These are phyloP conservation scores for Helicorthomorpha holstii DNA, from an alignment of 1,140 invertebrate species.

Conservation along the genomic window DNA sequence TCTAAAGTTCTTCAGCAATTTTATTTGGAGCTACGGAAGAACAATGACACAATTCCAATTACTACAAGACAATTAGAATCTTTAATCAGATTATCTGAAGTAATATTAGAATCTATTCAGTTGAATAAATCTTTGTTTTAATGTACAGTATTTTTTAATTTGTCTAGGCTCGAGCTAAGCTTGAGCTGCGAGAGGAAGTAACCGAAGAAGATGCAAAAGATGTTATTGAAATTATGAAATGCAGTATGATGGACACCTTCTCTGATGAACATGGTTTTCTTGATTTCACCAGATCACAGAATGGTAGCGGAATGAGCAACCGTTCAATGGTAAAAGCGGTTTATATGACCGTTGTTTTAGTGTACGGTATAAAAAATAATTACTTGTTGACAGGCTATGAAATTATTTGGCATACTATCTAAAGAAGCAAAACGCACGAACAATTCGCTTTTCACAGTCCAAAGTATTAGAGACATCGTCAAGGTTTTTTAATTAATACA, in stretches of 20 bases:
- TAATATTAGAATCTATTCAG: constrained; percentile 18
- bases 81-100: constrained; percentile 67
- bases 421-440: constrained; percentile 38
- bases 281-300: constrained; percentile 47
- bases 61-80: constrained; percentile 75
- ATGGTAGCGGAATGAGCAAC: constrained; percentile 54
- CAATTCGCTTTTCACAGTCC: constrained; percentile 50
- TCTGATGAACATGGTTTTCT: constrained; percentile 47
- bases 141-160: neutral
- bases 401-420: constrained; percentile 51
- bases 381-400: constrained; percentile 42
- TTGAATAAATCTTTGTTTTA: constrained; percentile 2
- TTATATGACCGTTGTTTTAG: neutral
- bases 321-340: constrained; percentile 19
- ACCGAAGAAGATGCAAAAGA: constrained; percentile 64
- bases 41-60: constrained; percentile 49
- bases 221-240: constrained; percentile 66
- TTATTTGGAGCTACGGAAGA: constrained; percentile 58
- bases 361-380: constrained; percentile 5
- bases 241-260: constrained; percentile 58
- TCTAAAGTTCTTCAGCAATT: constrained; percentile 52
- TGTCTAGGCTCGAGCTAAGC: constrained; percentile 55
- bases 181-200: constrained; percentile 62
- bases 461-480: constrained; percentile 54
- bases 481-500: constrained; percentile 16